A percentile compares a stretch with the other conserved stretches of the same genome.
Conservation (phyloP, 2,113 vertebrate genomes). For the Nerophis lumbriciformis region DNA sequence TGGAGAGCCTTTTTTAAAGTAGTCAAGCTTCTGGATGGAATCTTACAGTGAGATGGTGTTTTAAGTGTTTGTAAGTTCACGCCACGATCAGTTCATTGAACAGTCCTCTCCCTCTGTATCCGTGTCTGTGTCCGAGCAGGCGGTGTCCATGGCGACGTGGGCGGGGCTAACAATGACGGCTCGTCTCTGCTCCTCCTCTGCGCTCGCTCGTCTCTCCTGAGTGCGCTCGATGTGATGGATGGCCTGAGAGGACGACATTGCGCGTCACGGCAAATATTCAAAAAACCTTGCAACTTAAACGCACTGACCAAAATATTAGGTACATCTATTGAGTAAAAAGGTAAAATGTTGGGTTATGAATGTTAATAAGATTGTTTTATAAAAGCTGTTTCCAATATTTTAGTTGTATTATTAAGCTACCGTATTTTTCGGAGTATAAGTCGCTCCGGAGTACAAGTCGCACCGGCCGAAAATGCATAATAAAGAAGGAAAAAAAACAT, state of each 20-base stretch:
- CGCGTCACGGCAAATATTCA: neutral
- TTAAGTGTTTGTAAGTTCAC: slow-evolving; percentile 38
- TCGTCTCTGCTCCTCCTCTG: slow-evolving; percentile 87
- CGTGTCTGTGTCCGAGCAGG: slow-evolving; percentile 87
- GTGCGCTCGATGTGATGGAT: slow-evolving; percentile 98
- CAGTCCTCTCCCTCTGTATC: slow-evolving; percentile 88
- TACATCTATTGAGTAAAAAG: neutral
- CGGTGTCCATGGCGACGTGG: slow-evolving; percentile 76
- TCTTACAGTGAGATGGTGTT: slow-evolving; percentile 61
- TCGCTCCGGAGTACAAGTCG: no score
- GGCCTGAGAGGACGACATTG: slow-evolving; percentile 67
- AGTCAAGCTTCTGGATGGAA: slow-evolving; percentile 61
- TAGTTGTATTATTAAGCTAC: neutral
- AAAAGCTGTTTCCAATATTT: neutral
- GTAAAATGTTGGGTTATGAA: no score
- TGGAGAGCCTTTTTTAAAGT: slow-evolving; percentile 38
- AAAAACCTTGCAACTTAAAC: neutral
- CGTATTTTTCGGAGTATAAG: no score
- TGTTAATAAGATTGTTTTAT: neutral
- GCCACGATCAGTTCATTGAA: slow-evolving; percentile 79
- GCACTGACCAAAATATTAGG: neutral
- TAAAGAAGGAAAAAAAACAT: no score
- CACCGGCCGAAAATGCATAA: no score
- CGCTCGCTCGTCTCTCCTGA: slow-evolving; percentile 81
- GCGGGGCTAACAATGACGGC: slow-evolving; percentile 87